Conservation (phyloP, 2,888 invertebrate genomes). For the Byasa hedistus region DNA sequence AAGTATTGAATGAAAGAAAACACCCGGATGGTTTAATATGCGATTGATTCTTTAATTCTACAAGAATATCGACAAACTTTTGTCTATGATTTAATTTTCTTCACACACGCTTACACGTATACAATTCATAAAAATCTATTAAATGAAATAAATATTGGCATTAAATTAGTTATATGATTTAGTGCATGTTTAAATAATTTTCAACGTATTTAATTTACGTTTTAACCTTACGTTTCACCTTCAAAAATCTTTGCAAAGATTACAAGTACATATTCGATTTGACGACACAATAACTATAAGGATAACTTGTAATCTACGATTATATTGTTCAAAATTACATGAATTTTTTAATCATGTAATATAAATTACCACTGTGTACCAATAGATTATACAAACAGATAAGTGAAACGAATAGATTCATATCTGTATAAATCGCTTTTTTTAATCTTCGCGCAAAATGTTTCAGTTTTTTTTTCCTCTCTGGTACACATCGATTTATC, state of each 20-base stretch:
- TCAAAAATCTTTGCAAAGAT: too few species aligned
- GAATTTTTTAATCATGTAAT: neutral
- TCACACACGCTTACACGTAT: neutral
- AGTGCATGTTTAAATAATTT: too few species aligned
- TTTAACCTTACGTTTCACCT: too few species aligned
- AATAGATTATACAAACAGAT: neutral
- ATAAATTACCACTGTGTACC: neutral
- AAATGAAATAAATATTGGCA: too few species aligned
- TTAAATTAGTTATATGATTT: too few species aligned
- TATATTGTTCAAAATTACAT: neutral
- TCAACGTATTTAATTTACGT: too few species aligned
- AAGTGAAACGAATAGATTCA: neutral
- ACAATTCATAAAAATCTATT: neutral
- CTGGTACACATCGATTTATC: constrained; percentile 19
- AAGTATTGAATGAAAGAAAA: constrained; percentile 22
- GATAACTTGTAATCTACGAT: neutral
- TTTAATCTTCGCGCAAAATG: neutral
- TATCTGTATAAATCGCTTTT: neutral
- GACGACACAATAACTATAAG: neutral
- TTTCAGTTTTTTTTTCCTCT: constrained; percentile 1
- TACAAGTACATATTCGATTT: neutral
- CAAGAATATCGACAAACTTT: constrained; percentile 16
- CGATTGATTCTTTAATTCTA: constrained; percentile 24
- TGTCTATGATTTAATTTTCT: constrained; percentile 25
- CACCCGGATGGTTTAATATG: constrained; percentile 19